These are phyloP conservation scores for Hyles vespertilio DNA, from an alignment of 1,140 invertebrate species.

Conservation along the genomic window DNA sequence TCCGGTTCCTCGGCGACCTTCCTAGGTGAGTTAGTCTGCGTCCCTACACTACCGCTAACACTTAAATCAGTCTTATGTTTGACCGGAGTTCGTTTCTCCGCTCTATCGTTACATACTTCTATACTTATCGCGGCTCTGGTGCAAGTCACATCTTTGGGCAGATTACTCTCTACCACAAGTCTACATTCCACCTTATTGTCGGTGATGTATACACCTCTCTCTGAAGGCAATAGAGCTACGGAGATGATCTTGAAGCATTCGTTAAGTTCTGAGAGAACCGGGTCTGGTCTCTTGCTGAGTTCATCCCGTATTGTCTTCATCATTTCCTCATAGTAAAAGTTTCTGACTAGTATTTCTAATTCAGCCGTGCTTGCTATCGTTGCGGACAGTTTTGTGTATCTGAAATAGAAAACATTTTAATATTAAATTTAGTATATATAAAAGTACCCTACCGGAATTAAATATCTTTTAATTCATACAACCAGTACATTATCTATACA, in stretches of 20 bases:
- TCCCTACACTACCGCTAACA: constrained; percentile 57
- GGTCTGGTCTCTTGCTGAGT: constrained; percentile 59
- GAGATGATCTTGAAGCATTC: constrained; percentile 71
- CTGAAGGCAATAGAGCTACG: constrained; percentile 60
- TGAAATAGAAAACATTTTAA: constrained; percentile 35
- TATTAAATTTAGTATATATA: too few species aligned
- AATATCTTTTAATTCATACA: too few species aligned
- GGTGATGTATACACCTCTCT: constrained; percentile 72
- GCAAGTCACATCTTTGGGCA: constrained; percentile 77
- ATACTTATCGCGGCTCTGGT: constrained; percentile 75
- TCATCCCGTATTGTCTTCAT: constrained; percentile 78
- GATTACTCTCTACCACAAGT: constrained; percentile 72
- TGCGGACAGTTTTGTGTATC: constrained; percentile 85
- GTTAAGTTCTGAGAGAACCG: constrained; percentile 71
- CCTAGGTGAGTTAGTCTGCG: constrained; percentile 50
- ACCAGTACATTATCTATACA: too few species aligned
- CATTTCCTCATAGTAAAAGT: constrained; percentile 87
- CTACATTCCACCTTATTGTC: constrained; percentile 79
- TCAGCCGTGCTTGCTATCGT: constrained; percentile 84
- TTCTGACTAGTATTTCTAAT: constrained; percentile 83
- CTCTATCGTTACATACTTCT: constrained; percentile 58
- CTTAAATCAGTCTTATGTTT: constrained; percentile 75
- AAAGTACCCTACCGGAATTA: too few species aligned
- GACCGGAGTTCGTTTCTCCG: constrained; percentile 51
- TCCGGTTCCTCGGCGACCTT: constrained; percentile 36